Percentiles rank a stretch among this genome's conserved stretches.
Conservation (phyloP, 2,113 vertebrate genomes). For the Emydura subglobosa region DNA sequence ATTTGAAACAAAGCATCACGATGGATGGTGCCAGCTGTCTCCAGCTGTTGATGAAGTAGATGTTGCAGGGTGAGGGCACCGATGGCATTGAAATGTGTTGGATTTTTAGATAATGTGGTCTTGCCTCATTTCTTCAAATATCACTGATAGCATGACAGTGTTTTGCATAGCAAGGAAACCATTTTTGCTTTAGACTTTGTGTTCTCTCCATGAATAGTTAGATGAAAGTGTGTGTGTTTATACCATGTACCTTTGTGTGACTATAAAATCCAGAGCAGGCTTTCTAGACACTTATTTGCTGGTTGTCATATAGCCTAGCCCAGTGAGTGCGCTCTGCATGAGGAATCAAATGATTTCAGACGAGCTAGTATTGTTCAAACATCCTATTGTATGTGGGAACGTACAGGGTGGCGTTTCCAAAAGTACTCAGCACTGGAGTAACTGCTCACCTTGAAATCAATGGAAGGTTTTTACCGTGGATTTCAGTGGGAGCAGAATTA, state of each 20-base stretch:
- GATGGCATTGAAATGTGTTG: background rate
- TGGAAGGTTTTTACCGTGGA: accelerated
- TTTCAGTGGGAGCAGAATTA: background rate
- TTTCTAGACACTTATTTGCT: background rate
- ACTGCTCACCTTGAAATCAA: accelerated
- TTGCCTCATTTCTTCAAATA: background rate
- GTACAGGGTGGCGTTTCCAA: accelerated
- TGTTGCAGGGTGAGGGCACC: background rate
- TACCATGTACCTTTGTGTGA: background rate
- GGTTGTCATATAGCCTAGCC: background rate
- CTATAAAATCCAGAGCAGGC: background rate
- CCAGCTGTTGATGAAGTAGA: background rate
- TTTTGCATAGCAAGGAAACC: background rate
- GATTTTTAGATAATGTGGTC: background rate
- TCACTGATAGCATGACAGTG: background rate
- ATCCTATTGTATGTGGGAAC: accelerated
- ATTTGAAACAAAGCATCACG: background rate
- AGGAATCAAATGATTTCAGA: background rate
- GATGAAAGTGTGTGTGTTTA: background rate
- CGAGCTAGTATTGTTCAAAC: background rate
- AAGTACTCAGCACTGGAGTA: accelerated
- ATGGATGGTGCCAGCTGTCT: background rate
- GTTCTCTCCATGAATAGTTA: background rate
- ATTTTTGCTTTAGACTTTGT: background rate
- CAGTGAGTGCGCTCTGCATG: background rate